Base-by-base conservation (phyloP, 1,140 invertebrate genomes). In the Brachionus koreanus region DNA sequence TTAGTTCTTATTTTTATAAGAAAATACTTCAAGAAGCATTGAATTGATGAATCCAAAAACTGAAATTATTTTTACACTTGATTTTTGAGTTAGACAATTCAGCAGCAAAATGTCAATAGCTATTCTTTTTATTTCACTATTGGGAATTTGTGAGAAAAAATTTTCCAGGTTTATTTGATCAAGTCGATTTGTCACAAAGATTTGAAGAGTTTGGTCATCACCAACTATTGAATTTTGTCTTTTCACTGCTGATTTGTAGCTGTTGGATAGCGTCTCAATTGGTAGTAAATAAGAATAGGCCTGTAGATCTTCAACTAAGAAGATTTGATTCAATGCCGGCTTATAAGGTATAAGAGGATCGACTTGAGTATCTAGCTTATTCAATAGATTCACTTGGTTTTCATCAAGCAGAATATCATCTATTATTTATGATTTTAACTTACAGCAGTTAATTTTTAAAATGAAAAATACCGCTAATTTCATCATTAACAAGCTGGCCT, bases 331-430 rank as follows among this genome's bases (percentile, higher is more conserved):
- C 23, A 74, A 74, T 49, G 5, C 5, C 5, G 69, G 69, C 39
- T 29, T 43, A 43, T 46, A 74, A 46, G 69, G 42, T 25, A 74
- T 74, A 13, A 74, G 23, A 10, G 69, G 69, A 13, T 74, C 69
- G 3, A 25, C 29, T 13, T 25, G 5, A 12, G 69, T 19, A 12
- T 46, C 69, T n/a, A 74, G 23, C 25, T 46, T 46, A 25, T 29
- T 25, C 19, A 46, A 25, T 7, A 74, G 9, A 35, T 25, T 19
- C 5, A 46, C 6, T 74, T 46, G 42, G 19, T 46, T 74, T 42
- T 43, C 42, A 74, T 46, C 69, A 29, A 74, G 42, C 3, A 29
- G 16, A 74, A 46, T 46, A 2, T 46, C 25, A 9, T 74, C 25
- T 46, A 2, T 16, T 12, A 74, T 5, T 46, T 23, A 49, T 13